Evolutionary conservation across 1,140 invertebrate species (phyloP).

Genomic region (Mycetomoellerius zeteki): DNA sequence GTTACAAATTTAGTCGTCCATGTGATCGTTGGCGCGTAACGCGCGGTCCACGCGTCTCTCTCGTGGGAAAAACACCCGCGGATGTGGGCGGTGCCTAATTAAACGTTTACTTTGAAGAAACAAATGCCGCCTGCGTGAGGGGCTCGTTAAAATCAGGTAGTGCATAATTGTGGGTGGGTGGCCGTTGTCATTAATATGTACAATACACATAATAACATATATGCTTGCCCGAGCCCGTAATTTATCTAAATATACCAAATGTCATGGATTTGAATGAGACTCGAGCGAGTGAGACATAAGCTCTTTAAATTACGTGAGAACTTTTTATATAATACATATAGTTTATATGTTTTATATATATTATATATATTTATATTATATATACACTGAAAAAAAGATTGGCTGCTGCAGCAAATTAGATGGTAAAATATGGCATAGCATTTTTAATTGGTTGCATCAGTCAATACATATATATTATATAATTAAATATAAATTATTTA

Average conservation of each 20-base stretch:
- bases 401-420: too few species aligned
- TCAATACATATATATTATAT: too few species aligned
- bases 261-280: neutral
- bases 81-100: neutral
- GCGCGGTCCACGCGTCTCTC: too few species aligned
- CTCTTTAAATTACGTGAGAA: neutral
- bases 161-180: neutral
- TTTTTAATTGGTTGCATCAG: too few species aligned
- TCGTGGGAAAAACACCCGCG: neutral
- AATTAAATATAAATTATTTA: neutral
- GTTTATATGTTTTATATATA: neutral
- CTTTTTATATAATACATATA: neutral
- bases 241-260: neutral
- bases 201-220: neutral
- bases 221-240: neutral
- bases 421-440: too few species aligned
- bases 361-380: neutral
- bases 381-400: too few species aligned
- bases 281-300: neutral
- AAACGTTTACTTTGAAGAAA: slow-evolving; percentile 3
- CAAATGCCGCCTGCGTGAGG: neutral
- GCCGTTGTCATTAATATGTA: neutral
- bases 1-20: neutral
- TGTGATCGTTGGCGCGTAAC: neutral
- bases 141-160: slow-evolving; percentile 29